Conservation (phyloP, 2,888 invertebrate species). For the Sepioteuthis lessoniana region DNA sequence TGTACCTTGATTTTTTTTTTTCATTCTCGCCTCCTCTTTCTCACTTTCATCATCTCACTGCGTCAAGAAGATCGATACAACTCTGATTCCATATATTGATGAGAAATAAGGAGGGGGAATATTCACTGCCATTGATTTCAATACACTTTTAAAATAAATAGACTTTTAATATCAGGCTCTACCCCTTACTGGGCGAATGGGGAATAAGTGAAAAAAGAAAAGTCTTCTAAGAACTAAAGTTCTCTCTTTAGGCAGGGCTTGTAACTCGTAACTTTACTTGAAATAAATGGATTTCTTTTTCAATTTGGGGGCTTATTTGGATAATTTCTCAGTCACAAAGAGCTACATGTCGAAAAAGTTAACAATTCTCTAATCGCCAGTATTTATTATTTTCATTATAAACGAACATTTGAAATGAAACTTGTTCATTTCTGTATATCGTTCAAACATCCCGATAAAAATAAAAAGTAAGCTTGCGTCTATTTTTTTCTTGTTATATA, state of each 20-base stretch:
- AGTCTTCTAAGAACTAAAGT: too few species aligned
- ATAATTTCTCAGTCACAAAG: too few species aligned
- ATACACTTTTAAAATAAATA: constrained; percentile 2
- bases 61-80: not conserved
- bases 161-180: not conserved
- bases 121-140: not conserved
- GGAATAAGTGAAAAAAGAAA: too few species aligned
- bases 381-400: too few species aligned
- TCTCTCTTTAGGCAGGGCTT: too few species aligned
- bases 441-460: too few species aligned
- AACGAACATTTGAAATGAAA: too few species aligned
- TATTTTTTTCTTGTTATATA: too few species aligned
- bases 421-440: too few species aligned
- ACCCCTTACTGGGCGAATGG: not conserved
- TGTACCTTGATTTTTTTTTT: not conserved
- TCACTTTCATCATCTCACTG: not conserved
- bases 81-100: not conserved
- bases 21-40: not conserved
- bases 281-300: not conserved
- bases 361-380: too few species aligned
- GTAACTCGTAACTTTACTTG: not conserved
- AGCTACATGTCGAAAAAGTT: too few species aligned
- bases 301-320: not conserved
- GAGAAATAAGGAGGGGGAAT: not conserved
- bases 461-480: too few species aligned